A percentile compares a stretch with the other conserved stretches of the same genome.
Conservation (phyloP, 2,797 vertebrate species). For the Cyprinodon diabolis region DNA sequence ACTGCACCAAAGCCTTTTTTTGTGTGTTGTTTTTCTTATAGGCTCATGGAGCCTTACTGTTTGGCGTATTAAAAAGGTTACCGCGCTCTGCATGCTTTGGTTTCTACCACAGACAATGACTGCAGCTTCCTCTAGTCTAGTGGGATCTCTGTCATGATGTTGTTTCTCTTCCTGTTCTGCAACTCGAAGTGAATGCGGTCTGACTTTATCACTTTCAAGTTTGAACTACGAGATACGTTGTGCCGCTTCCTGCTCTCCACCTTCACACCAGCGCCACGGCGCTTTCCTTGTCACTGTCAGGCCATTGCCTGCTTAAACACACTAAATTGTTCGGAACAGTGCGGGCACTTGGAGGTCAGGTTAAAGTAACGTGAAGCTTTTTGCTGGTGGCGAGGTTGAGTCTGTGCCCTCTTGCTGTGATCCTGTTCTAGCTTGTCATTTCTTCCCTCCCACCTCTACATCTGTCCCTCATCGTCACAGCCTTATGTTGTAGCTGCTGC, state of each 20-base stretch:
- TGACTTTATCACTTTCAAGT: constrained; percentile 22
- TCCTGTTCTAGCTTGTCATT: constrained; percentile 70
- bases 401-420: constrained; percentile 59
- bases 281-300: not conserved
- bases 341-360: constrained; percentile 37
- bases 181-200: constrained; percentile 48
- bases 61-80: constrained; percentile 12
- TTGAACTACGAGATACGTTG: constrained; percentile 44
- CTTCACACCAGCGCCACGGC: constrained; percentile 6
- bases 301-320: not conserved
- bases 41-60: not conserved
- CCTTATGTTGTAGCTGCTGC: constrained; percentile 50
- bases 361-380: constrained; percentile 50
- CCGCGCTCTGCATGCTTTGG: not conserved
- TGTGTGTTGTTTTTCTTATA: not conserved
- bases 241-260: constrained; percentile 48
- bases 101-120: constrained; percentile 30
- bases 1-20: not conserved
- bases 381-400: constrained; percentile 43
- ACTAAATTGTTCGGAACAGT: constrained; percentile 23
- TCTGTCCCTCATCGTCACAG: constrained; percentile 61
- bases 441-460: constrained; percentile 74
- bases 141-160: constrained; percentile 32
- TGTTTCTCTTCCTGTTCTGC: constrained; percentile 69
- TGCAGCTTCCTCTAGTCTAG: constrained; percentile 56